These are phyloP conservation scores for Aplocera efformata DNA, from an alignment of 2,888 invertebrate species.

Conservation along the genomic window DNA sequence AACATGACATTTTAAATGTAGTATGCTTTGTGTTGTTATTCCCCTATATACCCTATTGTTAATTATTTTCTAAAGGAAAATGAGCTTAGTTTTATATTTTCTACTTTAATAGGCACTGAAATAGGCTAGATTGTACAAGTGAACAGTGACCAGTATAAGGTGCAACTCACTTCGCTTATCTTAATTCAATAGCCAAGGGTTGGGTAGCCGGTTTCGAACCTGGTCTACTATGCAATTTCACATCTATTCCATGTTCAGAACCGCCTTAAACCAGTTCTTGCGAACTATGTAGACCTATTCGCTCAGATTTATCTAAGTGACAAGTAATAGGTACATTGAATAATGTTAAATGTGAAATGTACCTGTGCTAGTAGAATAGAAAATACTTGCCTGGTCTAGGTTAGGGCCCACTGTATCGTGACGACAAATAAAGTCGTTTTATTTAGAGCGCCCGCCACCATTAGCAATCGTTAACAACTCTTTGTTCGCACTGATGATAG, in stretches of 20 bases:
- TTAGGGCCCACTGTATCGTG: no score
- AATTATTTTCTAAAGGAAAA: constrained; percentile 8
- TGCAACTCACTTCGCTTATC: constrained; percentile 43
- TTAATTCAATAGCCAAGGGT: constrained; percentile 47
- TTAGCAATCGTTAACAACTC: no score
- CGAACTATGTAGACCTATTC: constrained; percentile 10
- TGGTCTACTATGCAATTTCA: constrained; percentile 22
- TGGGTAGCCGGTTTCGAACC: constrained; percentile 50
- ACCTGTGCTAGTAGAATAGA: no score
- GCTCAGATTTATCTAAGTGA: background rate
- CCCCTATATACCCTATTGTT: no score
- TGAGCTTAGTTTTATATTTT: background rate
- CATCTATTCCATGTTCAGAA: constrained; percentile 16
- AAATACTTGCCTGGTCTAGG: no score
- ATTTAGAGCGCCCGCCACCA: no score
- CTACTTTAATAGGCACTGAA: background rate
- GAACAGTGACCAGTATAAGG: constrained; percentile 7
- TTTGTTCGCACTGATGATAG: no score
- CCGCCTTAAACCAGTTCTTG: constrained; percentile 19
- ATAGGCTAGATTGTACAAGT: constrained; percentile 12
- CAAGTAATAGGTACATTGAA: no score
- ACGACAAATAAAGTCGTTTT: no score
- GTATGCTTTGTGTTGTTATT: no score
- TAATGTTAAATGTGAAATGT: no score
- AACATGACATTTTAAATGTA: no score